Evolutionary conservation across 2,113 vertebrate species (phyloP).

Genomic region (Nesogale talazaci): DNA sequence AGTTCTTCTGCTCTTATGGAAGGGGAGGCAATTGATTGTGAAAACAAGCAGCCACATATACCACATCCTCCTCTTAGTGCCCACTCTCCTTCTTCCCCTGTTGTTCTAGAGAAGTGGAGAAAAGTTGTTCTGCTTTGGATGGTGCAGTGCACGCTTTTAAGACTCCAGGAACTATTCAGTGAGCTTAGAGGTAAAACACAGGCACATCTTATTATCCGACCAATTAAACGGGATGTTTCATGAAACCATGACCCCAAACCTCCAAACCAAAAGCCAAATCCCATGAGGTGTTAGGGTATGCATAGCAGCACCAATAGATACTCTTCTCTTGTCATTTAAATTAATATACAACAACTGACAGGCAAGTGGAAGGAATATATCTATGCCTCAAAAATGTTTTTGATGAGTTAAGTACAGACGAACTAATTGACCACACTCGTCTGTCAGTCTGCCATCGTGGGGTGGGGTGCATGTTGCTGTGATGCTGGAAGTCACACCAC

Average conservation of each 20-base stretch:
- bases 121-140: not conserved
- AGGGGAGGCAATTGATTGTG: not conserved
- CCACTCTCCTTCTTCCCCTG: not conserved
- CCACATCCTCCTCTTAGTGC: not conserved
- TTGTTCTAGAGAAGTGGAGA: not conserved
- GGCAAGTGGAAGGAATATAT: no score
- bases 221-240: not conserved
- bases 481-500: no score
- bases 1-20: not conserved
- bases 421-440: no score
- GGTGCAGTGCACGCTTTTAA: not conserved
- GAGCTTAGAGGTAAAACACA: not conserved
- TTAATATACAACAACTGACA: no score
- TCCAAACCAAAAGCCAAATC: not conserved
- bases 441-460: no score
- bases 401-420: no score
- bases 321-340: not conserved
- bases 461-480: no score
- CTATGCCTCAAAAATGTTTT: no score
- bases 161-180: not conserved
- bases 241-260: not conserved
- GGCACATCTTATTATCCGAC: not conserved
- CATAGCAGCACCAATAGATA: not conserved
- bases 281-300: not conserved
- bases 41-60: not conserved